Evolutionary conservation across 2,113 vertebrate species (phyloP).

Genomic region (Paraplagusia blochii): DNA sequence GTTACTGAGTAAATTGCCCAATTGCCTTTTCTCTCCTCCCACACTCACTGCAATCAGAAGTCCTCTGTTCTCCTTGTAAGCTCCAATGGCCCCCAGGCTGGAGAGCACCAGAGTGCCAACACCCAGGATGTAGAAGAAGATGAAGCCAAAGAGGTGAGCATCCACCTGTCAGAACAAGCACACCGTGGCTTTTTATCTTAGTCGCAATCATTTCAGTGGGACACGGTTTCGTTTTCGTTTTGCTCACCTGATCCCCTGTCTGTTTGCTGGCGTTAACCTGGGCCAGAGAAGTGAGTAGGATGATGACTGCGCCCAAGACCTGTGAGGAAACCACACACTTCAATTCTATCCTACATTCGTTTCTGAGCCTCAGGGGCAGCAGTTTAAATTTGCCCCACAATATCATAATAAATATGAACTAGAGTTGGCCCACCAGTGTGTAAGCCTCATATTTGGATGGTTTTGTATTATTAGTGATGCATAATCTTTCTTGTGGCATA

Average conservation of each 20-base stretch:
- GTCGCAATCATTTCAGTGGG: too few species aligned
- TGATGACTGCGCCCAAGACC: constrained; percentile 29
- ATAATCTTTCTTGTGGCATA: too few species aligned
- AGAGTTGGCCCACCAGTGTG: too few species aligned
- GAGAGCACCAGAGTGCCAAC: constrained; percentile 31
- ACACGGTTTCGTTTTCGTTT: background rate
- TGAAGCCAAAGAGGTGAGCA: background rate
- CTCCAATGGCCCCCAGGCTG: constrained; percentile 55
- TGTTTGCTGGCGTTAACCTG: background rate
- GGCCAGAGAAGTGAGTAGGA: constrained; percentile 25
- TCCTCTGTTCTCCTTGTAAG: constrained; percentile 38
- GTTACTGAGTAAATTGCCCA: too few species aligned
- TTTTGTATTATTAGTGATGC: too few species aligned
- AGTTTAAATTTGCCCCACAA: too few species aligned
- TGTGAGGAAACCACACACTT: constrained; percentile 10
- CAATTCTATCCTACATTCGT: background rate
- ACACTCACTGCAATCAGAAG: constrained; percentile 51
- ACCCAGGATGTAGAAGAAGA: constrained; percentile 23
- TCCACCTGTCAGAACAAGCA: constrained; percentile 13
- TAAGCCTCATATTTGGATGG: too few species aligned
- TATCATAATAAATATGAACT: too few species aligned
- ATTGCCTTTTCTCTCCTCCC: too few species aligned
- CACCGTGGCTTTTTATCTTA: background rate
- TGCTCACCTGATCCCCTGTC: constrained; percentile 13
- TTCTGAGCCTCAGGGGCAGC: too few species aligned